These are phyloP conservation scores for Corvus moneduloides DNA, from an alignment of 2,113 vertebrate species.

Conservation along the genomic window DNA sequence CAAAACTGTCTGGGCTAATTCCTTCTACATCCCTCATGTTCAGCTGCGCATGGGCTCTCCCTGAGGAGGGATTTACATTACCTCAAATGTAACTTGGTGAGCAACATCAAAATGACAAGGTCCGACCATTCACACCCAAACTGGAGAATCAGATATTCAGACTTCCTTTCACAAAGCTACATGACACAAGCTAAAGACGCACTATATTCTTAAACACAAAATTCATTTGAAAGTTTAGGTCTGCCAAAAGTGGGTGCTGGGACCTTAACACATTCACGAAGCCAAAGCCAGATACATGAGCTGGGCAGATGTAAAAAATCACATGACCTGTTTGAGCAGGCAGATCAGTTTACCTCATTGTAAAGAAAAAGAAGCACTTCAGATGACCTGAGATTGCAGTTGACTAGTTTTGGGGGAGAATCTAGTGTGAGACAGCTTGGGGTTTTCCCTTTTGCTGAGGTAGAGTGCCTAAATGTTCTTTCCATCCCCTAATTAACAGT, in stretches of 20 bases:
- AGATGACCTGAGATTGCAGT: background rate
- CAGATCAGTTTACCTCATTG: background rate
- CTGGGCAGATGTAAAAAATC: background rate
- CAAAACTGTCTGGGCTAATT: background rate
- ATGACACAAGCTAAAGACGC: background rate
- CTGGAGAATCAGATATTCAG: background rate
- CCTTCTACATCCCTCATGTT: background rate
- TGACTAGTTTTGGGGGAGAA: background rate
- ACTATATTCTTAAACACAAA: background rate
- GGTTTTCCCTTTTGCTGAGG: background rate
- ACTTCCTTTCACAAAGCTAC: background rate
- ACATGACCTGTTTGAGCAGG: background rate
- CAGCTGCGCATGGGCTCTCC: background rate
- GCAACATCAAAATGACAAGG: background rate
- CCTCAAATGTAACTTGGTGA: background rate
- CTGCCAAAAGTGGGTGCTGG: background rate
- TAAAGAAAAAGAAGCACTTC: background rate
- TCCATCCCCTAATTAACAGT: background rate
- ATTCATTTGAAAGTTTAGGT: background rate
- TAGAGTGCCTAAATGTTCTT: background rate
- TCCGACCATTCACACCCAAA: background rate
- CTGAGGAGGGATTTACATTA: background rate
- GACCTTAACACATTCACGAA: background rate
- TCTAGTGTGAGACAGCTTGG: background rate
- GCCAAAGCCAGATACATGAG: background rate